Percentiles rank a stretch among this genome's conserved stretches.
These are phyloP conservation scores for Amiota minor DNA, from an alignment of 2,888 invertebrate species.

Conservation along the genomic window DNA sequence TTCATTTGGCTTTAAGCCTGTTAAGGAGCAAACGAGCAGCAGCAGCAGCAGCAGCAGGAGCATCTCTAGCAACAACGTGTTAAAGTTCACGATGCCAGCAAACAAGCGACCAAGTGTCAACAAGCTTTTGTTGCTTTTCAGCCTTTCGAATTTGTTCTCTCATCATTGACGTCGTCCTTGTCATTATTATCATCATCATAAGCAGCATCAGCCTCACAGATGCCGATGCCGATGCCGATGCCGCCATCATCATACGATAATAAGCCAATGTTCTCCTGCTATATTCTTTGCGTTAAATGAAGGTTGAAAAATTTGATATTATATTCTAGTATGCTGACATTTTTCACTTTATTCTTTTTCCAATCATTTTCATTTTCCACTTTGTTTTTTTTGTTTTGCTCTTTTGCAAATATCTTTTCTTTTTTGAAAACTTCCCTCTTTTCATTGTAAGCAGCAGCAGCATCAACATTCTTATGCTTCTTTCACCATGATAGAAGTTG, in stretches of 20 bases:
- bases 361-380: constrained; percentile 33
- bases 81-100: constrained; percentile 35
- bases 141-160: neutral
- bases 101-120: constrained; percentile 24
- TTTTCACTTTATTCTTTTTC: constrained; percentile 7
- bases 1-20: neutral
- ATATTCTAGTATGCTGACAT: constrained; percentile 30
- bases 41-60: constrained; percentile 25
- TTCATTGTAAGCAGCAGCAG: neutral
- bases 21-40: constrained; percentile 1
- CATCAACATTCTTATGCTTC: constrained; percentile 25
- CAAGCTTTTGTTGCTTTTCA: constrained; percentile 7
- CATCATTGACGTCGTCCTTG: neutral
- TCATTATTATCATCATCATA: constrained; percentile 4
- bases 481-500: neutral
- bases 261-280: constrained; percentile 7
- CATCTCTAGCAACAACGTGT: constrained; percentile 21
- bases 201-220: neutral
- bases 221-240: neutral
- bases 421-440: neutral
- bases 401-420: constrained; percentile 10
- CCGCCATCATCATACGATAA: constrained; percentile 2
- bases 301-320: constrained; percentile 62
- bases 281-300: constrained; percentile 53
- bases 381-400: constrained; percentile 30